Percentiles rank a stretch among this genome's conserved stretches.
These are phyloP conservation scores for Tenthredo mesomela DNA, from an alignment of 2,888 invertebrate species.

Conservation along the genomic window DNA sequence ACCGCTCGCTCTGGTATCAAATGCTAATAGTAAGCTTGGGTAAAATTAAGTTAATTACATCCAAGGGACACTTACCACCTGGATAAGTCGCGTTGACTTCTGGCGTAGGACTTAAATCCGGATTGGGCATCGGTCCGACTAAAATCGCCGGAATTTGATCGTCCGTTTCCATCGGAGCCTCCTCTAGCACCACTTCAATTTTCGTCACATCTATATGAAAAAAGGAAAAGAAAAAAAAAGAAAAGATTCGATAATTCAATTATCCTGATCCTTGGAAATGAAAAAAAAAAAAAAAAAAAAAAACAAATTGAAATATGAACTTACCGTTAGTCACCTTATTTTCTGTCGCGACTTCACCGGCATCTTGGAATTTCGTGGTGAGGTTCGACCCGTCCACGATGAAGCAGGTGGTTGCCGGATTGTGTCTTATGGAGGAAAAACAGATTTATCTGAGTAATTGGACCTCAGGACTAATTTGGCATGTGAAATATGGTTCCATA, in stretches of 20 bases:
- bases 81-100: constrained; percentile 72
- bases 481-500: neutral
- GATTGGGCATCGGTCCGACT: constrained; percentile 66
- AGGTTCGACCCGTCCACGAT: constrained; percentile 44
- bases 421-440: neutral
- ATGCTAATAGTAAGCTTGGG: neutral
- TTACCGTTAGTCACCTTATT: constrained; percentile 35
- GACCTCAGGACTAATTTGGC: neutral
- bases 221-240: neutral
- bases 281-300: neutral
- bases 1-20: neutral
- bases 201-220: constrained; percentile 68
- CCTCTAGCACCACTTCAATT: constrained; percentile 72
- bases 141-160: constrained; percentile 65
- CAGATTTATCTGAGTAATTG: neutral
- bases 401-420: constrained; percentile 43
- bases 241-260: neutral
- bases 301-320: too few species aligned
- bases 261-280: neutral
- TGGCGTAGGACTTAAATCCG: constrained; percentile 66
- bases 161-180: constrained; percentile 68
- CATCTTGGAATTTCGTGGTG: constrained; percentile 3
- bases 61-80: constrained; percentile 64
- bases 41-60: neutral
- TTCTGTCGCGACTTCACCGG: neutral